Percentiles rank a stretch among this genome's conserved stretches.
Conservation (phyloP, 2,888 invertebrate genomes). For the Dolichomitus sp. region DNA sequence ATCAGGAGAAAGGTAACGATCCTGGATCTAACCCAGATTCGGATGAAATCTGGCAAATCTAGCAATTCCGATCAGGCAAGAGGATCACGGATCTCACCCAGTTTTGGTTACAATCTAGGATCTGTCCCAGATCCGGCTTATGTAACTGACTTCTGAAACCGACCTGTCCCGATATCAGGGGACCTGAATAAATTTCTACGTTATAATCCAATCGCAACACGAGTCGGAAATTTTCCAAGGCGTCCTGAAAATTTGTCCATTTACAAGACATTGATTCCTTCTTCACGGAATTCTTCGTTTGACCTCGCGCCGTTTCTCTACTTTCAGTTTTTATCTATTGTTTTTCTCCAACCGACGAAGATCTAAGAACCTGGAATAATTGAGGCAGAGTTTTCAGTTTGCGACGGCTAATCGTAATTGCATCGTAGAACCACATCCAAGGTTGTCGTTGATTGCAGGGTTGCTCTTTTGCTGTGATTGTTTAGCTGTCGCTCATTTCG, state of each 20-base stretch:
- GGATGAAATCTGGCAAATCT: too few relatives aligned
- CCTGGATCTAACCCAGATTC: too few relatives aligned
- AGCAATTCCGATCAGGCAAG: neutral
- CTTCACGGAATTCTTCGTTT: neutral
- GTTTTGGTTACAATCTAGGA: neutral
- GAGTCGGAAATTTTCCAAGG: neutral
- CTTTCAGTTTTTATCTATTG: neutral
- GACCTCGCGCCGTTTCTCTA: neutral
- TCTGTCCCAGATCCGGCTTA: neutral
- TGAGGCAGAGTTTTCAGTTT: neutral
- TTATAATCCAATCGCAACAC: too few relatives aligned
- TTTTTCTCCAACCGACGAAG: neutral
- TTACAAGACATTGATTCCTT: neutral
- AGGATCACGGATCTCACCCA: neutral
- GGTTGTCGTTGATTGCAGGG: neutral
- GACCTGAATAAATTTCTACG: too few relatives aligned
- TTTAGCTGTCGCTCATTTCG: conserved; percentile 3
- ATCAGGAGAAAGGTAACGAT: too few relatives aligned
- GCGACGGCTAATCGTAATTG: conserved; percentile 68
- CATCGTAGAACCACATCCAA: conserved; percentile 54
- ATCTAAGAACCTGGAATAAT: conserved; percentile 17
- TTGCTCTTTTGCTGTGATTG: neutral
- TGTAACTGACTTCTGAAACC: too few relatives aligned
- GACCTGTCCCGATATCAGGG: too few relatives aligned
- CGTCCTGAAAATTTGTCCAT: neutral